Base-by-base conservation (phyloP, 2,888 invertebrate species). In the Julus scanicus region DNA sequence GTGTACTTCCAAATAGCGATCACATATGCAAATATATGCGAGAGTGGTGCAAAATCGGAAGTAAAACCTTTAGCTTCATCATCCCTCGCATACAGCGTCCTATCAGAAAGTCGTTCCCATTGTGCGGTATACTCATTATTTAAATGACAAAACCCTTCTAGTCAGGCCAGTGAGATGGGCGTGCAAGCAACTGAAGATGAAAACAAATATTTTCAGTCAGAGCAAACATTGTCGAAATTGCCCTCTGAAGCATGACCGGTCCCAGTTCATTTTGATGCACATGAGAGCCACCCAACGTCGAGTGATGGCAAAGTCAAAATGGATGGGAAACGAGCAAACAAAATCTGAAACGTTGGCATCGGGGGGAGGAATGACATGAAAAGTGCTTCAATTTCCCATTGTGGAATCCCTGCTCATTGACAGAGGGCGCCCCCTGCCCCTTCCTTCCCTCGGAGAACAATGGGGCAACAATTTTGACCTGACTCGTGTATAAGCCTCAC, bases 81-180 rank as follows among this genome's bases (percentile, higher is more conserved):
- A n/a, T n/a, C 6, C 20, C 63, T 17, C n/a, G n/a, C 8, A 2
- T 3, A 11, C 13, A 15, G 29, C 29, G 71, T 29, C 3, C 71
- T 71, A 29, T 71, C 71, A 71, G 29, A 71, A 71, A 29, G 8
- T 29, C 20, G 20, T 29, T 17, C 20, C 71, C 63, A 71, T 71
- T 71, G 71, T 71, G 71, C 29, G 2, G 2, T 1, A 8, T 17
- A 6, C 71, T 71, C 71, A 29, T 71, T 71, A 71, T 71, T 71
- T 71, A 71, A 71, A 71, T 71, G 71, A 71, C 71, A 71, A 71
- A 71, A 71, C 17, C 71, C 71, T 71, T 71, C 17, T 71, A 71
- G 71, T 6, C 2, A 17, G 29, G 6, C 20, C 8, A 8, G 71
- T 15, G 17, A 20, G 71, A 63, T 63, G 63, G 63, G 63, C 63